Evolutionary conservation across 2,113 vertebrate genomes (phyloP), one percentile per base, ranked within the genome.

Genomic region (Silurus meridionalis): DNA sequence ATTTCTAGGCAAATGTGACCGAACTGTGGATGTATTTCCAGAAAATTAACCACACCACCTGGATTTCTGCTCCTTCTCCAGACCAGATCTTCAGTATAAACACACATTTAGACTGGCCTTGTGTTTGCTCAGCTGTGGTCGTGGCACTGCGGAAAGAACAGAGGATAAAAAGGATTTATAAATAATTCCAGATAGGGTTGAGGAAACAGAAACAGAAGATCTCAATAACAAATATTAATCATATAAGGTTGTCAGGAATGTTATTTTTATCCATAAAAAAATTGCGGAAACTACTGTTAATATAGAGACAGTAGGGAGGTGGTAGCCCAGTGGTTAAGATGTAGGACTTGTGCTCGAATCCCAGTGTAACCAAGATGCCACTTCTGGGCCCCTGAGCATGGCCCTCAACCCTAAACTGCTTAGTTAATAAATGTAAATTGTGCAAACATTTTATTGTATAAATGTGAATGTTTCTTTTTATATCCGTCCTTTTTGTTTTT

Each of bases 61-160:
- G 57, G 28, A 7, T 50, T 74, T 55, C 37, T 74, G 23, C 53
- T 79, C 86, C 60, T 82, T 48, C 66, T 83, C n/a, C 50, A 57
- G 7, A 25, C 28, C 48, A 84, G 89, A 77, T 89, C 85, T 83
- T 80, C 75, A 82, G 79, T 75, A 86, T 86, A 85, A 78, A 82
- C 69, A 81, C 55, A 52, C 67, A 85, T 83, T 80, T 11, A 71
- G 80, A 85, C 79, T 13, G 75, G 69, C 69, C 14, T 37, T 52
- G 55, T 90, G 88, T 91, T 91, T 88, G 83, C 66, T 83, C 86
- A 90, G 91, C 88, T 90, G 88, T 71, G 82, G 78, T 60, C 72
- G 21, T 46, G 58, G 85, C 37, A 84, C 52, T 87, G 79, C 0
- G 7, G 14, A 78, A 15, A 64, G 67, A 61, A 58, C 23, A 23